Evolutionary conservation across 1,140 invertebrate species (phyloP).

Genomic region (Drosophila santomea): DNA sequence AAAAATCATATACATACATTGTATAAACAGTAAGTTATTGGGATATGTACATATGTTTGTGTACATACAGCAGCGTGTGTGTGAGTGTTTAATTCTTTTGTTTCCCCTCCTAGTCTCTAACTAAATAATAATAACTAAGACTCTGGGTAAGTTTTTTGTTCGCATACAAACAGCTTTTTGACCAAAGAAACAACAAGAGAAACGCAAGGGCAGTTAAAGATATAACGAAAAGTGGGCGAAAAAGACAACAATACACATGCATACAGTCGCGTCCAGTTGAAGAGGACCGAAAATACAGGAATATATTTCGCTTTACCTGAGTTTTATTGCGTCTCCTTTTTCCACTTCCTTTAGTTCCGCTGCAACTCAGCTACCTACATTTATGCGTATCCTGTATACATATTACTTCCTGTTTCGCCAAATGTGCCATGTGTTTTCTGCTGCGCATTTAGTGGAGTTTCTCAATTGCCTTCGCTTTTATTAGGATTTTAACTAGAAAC

Average conservation of each 20-base stretch:
- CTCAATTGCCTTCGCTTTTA: not conserved
- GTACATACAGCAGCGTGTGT: constrained; percentile 13
- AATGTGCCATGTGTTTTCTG: not conserved
- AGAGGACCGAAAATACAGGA: constrained; percentile 2
- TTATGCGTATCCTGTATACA: constrained; percentile 15
- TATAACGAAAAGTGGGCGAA: constrained; percentile 1
- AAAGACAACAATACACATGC: constrained; percentile 44
- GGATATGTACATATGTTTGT: not conserved
- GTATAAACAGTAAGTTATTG: constrained; percentile 24
- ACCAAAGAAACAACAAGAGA: constrained; percentile 5
- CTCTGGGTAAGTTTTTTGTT: constrained; percentile 27
- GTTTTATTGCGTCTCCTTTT: not conserved
- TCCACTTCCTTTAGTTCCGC: constrained; percentile 30
- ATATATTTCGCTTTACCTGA: constrained; percentile 20
- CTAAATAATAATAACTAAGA: not conserved
- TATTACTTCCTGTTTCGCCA: constrained; percentile 17
- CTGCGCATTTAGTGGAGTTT: not conserved
- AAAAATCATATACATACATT: constrained; percentile 5
- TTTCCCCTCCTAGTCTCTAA: not conserved
- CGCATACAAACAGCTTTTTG: constrained; percentile 25
- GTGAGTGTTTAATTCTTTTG: constrained; percentile 27
- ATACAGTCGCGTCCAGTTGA: constrained; percentile 52
- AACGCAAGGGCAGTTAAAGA: constrained; percentile 11
- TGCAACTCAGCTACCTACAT: constrained; percentile 30
- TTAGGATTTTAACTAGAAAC: too few species aligned